Evolutionary conservation across 2,888 invertebrate species (phyloP), one percentile per base, ranked within the genome.

Genomic region (Orthosia cruda): DNA sequence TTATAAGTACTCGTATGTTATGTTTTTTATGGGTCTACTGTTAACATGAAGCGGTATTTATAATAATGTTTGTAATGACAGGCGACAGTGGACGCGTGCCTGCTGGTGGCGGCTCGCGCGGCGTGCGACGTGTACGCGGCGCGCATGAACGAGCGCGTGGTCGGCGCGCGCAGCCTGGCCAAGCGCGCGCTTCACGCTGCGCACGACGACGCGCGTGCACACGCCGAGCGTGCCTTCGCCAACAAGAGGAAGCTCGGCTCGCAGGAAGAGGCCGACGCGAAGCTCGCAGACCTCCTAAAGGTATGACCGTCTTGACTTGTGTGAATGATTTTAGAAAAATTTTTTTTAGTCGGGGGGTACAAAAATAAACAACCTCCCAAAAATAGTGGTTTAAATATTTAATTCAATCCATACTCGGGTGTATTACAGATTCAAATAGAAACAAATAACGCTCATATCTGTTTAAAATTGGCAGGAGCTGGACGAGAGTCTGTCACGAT

Each of bases 131-230:
- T 57, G 59, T 90, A 90, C 74, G 69, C 74, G 40, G n/a, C 55
- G 47, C 58, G 61, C 65, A 88, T 90, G 90, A 73, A 62, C 94
- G 32, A 18, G 47, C 16, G 92, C 93, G 15, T 62, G 32, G 26
- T 66, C 13, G 74, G 62, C 16, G 71, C 16, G n/a, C 50, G 69
- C 26, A 81, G 80, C 61, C 58, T 82, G 26, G 0, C 40, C 1
- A 4, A 0, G 13, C 0, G 9, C 63, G 3, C 13, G 23, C 54
- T 80, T 23, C 0, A 0, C 1, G 59, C n/a, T n/a, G n/a, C n/a
- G n/a, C n/a, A n/a, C n/a, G n/a, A n/a, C n/a, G n/a, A n/a, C n/a
- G n/a, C n/a, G 1, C 55, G 72, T 23, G 68, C 50, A 0, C 69
- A 12, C 4, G 85, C 84, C 11, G 54, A 82, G n/a, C 59, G 40